These are phyloP conservation scores for Catocala fraxini DNA, from an alignment of 2,888 invertebrate species.

Conservation along the genomic window DNA sequence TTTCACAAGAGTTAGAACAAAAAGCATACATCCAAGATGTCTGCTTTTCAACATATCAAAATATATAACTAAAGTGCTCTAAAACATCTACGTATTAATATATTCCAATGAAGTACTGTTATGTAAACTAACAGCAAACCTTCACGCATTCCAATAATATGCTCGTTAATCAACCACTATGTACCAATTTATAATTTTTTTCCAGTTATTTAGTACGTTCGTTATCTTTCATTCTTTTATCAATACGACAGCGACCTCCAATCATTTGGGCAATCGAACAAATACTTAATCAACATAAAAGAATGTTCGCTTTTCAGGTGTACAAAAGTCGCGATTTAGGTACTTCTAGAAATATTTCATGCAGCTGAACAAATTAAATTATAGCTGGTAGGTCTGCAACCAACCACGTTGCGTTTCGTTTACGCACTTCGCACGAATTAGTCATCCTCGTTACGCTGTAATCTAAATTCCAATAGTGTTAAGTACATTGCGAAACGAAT, in stretches of 20 bases:
- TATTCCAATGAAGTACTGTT: background rate
- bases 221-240: background rate
- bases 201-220: too few species aligned
- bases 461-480: slow-evolving; percentile 15
- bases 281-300: background rate
- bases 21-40: background rate
- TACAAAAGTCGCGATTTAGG: background rate
- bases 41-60: background rate
- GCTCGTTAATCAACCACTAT: background rate
- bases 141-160: background rate
- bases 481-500: slow-evolving; percentile 8
- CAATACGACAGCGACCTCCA: background rate
- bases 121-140: slow-evolving; percentile 1
- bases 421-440: slow-evolving; percentile 9
- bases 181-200: background rate
- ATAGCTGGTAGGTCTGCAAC: slow-evolving; percentile 1
- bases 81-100: background rate
- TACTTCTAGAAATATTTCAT: slow-evolving; percentile 14
- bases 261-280: background rate
- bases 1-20: slow-evolving; percentile 5
- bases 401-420: slow-evolving; percentile 5
- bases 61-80: background rate
- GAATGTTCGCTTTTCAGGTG: slow-evolving; percentile 3
- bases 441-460: slow-evolving; percentile 9
- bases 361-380: slow-evolving; percentile 23